phyloP scores from a whole-genome alignment of 2,797 vertebrate species.

The Mormyrops boulengeri region DNA sequence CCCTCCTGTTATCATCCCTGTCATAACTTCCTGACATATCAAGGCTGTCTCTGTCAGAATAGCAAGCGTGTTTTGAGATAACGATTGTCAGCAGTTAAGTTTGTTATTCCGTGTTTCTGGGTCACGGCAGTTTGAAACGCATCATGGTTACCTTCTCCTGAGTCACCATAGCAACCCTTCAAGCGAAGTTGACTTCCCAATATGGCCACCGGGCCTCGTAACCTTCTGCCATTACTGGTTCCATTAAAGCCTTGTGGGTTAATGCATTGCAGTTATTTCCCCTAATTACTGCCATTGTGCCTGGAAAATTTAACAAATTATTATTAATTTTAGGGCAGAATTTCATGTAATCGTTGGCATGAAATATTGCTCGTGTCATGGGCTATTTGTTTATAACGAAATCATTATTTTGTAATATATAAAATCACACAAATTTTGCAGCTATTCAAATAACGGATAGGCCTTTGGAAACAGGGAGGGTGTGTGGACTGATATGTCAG shows the following conservation, averaged over 20 bases:
- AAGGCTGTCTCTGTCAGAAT: background rate
- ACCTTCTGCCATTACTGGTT: background rate
- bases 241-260: background rate
- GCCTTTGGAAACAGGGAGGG: background rate
- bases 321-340: conserved; percentile 1
- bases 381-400: conserved; percentile 4
- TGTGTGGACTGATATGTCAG: background rate
- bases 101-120: conserved; percentile 8
- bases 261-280: background rate
- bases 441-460: background rate
- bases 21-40: background rate
- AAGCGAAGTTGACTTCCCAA: background rate
- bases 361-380: background rate
- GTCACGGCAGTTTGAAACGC: background rate
- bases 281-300: background rate
- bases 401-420: background rate
- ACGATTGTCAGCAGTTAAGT: background rate
- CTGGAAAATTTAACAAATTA: background rate
- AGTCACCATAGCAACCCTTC: conserved; percentile 14
- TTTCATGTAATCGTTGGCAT: background rate
- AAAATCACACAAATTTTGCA: background rate
- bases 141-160: background rate
- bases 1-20: background rate
- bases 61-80: background rate
- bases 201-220: background rate